Evolutionary conservation across 2,888 invertebrate genomes (phyloP), one percentile per base, ranked within the genome.

Genomic region (Lochmaea capreae): DNA sequence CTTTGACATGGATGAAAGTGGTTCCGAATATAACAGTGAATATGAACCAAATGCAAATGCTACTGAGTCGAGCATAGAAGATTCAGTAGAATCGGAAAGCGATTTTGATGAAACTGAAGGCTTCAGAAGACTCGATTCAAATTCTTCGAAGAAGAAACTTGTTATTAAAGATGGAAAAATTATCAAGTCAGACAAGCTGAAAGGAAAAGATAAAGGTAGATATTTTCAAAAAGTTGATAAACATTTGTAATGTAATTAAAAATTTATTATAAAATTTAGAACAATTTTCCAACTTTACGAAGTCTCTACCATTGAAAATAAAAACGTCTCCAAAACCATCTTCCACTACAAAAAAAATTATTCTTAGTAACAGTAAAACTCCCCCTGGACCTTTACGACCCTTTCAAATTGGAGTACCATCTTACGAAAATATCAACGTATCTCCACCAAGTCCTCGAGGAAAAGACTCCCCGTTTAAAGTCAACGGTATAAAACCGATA

Each of bases 401-500:
- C 8, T 82, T 79, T 54, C 81, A 81, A 67, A 62, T 81, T 46
- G 79, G 70, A 68, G 79, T 74, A 66, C 78, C 78, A 16, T 79
- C 80, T 71, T 71, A 79, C 54, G 84, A 83, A 46, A 84, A 82
- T 67, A 79, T 82, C 9, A 84, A 79, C 66, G 80, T 84, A 54
- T 87, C 87, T 8, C 86, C 86, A 8, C 85, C 86, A 6, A 86
- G 86, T 79, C 86, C 87, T 16, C 80, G 84, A 72, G 78, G 87
- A 8, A 86, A 85, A 75, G 86, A 87, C 14, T 77, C 77, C 10
- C 73, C 78, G 6, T 92, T 90, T 85, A 92, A 92, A 85, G 91
- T 92, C 33, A 90, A 92, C 9, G 94, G 93, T 10, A 94, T 94
- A 61, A 92, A 93, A 71, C 94, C 96, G 0, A 92, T 95, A 1